These are phyloP conservation scores for Acanthurus lineatus DNA, from an alignment of 2,797 vertebrate species.

Conservation along the genomic window DNA sequence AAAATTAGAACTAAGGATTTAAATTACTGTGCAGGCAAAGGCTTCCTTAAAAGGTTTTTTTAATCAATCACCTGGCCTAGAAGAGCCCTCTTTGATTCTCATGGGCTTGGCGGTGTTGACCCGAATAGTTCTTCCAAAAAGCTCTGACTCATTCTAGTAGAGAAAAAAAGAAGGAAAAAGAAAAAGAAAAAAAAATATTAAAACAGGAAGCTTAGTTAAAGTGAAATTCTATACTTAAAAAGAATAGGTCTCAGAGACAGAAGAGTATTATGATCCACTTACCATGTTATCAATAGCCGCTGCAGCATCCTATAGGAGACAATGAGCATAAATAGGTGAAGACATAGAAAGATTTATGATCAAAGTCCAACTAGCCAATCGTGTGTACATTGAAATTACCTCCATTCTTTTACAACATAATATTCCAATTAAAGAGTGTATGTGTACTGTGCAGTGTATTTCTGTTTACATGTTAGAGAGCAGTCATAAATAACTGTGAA, in stretches of 20 bases:
- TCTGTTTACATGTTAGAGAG: no score
- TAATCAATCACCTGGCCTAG: slow-evolving; percentile 90
- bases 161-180: neutral
- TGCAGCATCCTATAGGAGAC: slow-evolving; percentile 91
- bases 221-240: neutral
- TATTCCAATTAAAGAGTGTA: no score
- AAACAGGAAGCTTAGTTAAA: neutral
- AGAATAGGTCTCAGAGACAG: neutral
- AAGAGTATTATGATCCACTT: slow-evolving; percentile 46
- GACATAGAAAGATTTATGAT: neutral
- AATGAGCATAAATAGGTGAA: neutral
- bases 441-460: no score
- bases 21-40: neutral
- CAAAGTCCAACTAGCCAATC: neutral
- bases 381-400: neutral
- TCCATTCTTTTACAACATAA: no score
- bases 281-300: slow-evolving; percentile 99
- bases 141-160: slow-evolving; percentile 92
- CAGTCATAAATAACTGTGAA: no score
- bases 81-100: slow-evolving; percentile 98
- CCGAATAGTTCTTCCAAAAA: slow-evolving; percentile 96
- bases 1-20: neutral
- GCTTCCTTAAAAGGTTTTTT: neutral
- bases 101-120: slow-evolving; percentile 99
- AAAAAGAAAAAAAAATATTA: slow-evolving; percentile 3